A percentile compares a stretch with the other conserved stretches of the same genome.
Evolutionary conservation across 2,113 vertebrate species (phyloP).

Genomic region (Phrynocephalus versicolor): DNA sequence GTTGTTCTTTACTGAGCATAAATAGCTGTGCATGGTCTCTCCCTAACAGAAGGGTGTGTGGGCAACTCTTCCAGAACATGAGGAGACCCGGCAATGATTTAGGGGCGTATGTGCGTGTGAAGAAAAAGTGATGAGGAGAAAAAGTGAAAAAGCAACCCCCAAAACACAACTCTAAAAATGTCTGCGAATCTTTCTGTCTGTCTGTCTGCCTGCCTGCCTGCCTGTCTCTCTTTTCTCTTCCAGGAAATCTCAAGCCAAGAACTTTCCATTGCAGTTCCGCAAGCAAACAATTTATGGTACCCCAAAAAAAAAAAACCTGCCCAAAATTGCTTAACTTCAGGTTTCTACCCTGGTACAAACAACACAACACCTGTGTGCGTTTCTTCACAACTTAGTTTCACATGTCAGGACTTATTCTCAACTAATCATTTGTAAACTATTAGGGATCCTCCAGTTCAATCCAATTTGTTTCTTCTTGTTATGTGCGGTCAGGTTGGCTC

Average conservation of each 20-base stretch:
- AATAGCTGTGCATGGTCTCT: slow-evolving; percentile 15
- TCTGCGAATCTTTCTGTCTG: not conserved
- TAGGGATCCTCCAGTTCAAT: no score
- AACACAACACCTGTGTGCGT: not conserved
- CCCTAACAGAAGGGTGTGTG: slow-evolving; percentile 1
- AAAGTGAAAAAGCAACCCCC: slow-evolving; percentile 6
- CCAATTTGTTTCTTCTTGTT: no score
- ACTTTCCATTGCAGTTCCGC: slow-evolving; percentile 15
- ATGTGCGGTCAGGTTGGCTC: no score
- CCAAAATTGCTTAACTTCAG: not conserved
- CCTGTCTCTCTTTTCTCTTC: not conserved
- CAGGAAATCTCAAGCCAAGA: slow-evolving; percentile 13
- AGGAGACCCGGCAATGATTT: slow-evolving; percentile 36
- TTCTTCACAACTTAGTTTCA: not conserved
- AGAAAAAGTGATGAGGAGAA: not conserved
- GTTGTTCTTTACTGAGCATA: not conserved
- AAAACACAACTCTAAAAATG: slow-evolving; percentile 29
- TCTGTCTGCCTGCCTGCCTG: not conserved
- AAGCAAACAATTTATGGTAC: slow-evolving; percentile 5
- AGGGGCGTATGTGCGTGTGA: not conserved
- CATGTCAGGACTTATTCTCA: no score
- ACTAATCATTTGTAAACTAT: no score
- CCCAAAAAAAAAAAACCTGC: not conserved
- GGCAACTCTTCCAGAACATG: slow-evolving; percentile 33
- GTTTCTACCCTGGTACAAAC: not conserved